Evolutionary conservation across 1,140 invertebrate species (phyloP), one percentile per base, ranked within the genome.

Genomic region (Aphis gossypii): DNA sequence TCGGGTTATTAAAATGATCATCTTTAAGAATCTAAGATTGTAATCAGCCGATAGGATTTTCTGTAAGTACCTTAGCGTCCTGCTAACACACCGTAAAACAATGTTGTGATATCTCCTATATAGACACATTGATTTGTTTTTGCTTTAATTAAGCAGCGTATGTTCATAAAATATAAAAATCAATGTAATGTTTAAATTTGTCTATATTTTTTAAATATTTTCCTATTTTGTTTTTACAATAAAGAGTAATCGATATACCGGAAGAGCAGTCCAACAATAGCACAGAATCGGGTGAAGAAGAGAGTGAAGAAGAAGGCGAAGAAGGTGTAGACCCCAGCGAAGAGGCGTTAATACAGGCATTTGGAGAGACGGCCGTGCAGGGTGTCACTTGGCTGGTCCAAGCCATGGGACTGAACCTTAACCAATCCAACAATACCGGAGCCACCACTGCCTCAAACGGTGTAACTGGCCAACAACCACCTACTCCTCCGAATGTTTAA

Each of bases 331-430:
- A 82, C 41, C 30, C 90, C 30, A 82, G 44, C 18, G 90, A 92
- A 83, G 92, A 93, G 1, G 92, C 68, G 38, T 4, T 93, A 21
- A 93, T 93, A 20, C 92, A 93, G 6, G 92, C 76, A 18, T 93
- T 93, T 25, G 92, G 82, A 25, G n/a, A 84, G 23, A 93, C 92
- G 20, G 92, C 92, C 35, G 92, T 93, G 25, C 92, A 93, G n/a
- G 92, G 92, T 9, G 82, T 93, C 46, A 93, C 82, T 14, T 93
- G 92, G 92, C 38, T 93, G 18, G 92, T 68, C 23, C 84, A 41
- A 1, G 46, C 30, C 46, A 93, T 93, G 48, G 92, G 92, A 51
- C 21, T 93, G 35, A 93, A 84, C 35, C 23, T 86, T n/a, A 86
- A 84, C 82, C 76, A 93, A 23, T 18, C 46, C 1, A 54, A 35